Percentiles rank a stretch among this genome's conserved stretches.
Conservation (phyloP, 2,797 vertebrate genomes). For the Steatocranus sp. region DNA sequence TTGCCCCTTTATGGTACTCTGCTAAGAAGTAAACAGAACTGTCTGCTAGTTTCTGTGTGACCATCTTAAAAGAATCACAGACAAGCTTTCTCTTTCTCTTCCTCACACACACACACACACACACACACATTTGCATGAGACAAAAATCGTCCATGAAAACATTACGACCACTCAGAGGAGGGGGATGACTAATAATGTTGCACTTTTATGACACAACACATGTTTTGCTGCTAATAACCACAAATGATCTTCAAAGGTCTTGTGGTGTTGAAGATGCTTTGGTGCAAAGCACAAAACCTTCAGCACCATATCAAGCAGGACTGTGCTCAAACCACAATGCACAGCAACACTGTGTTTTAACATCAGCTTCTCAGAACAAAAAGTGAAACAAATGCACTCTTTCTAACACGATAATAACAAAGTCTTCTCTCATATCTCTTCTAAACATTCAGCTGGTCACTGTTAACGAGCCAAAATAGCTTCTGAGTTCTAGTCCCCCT, state of each 20-base stretch:
- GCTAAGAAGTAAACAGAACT: conserved; percentile 20
- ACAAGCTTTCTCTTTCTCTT: neutral
- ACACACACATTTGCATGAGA: rapidly evolving
- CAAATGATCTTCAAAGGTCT: neutral
- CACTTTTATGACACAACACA: neutral
- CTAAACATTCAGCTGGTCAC: neutral
- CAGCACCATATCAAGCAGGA: neutral
- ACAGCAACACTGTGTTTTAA: neutral
- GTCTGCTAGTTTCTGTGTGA: conserved; percentile 9
- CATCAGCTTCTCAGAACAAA: neutral
- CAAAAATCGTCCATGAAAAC: neutral
- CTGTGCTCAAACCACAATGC: neutral
- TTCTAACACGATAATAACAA: neutral
- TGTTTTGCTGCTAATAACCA: neutral
- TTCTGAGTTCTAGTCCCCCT: neutral
- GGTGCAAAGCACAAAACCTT: neutral
- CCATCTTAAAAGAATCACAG: conserved; percentile 2
- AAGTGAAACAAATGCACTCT: neutral
- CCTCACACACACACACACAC: neutral
- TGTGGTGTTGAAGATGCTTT: neutral
- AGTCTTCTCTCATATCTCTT: too few species aligned
- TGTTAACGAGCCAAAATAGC: neutral
- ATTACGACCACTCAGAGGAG: neutral
- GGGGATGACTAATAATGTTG: neutral
- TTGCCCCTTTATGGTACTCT: neutral